Percentiles rank a stretch among this genome's conserved stretches.
Conservation (phyloP, 2,888 invertebrate species). For the Pheosia tremula region DNA sequence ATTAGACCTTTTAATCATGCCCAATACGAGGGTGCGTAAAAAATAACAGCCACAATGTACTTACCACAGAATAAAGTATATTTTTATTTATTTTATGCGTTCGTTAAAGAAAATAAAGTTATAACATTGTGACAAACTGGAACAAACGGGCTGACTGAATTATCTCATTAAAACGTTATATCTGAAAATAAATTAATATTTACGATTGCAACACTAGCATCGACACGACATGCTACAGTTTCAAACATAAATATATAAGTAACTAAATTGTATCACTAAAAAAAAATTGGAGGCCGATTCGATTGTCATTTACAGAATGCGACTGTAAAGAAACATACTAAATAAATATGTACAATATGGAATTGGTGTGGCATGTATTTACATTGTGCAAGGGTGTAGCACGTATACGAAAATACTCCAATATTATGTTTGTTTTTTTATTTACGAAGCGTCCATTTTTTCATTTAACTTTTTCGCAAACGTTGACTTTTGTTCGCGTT, state of each 20-base stretch:
- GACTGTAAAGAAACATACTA: slow-evolving; percentile 22
- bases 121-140: no score
- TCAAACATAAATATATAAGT: slow-evolving; percentile 29
- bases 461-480: slow-evolving; percentile 20
- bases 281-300: slow-evolving; percentile 18
- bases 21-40: no score
- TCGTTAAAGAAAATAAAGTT: no score
- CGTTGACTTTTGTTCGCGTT: slow-evolving; percentile 23
- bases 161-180: not conserved
- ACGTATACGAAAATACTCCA: slow-evolving; percentile 48
- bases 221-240: slow-evolving; percentile 21
- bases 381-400: slow-evolving; percentile 49
- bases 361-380: slow-evolving; percentile 50
- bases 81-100: no score
- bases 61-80: no score
- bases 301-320: slow-evolving; percentile 16
- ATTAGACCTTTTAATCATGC: no score
- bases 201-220: slow-evolving; percentile 9
- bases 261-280: slow-evolving; percentile 9
- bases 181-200: not conserved
- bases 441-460: slow-evolving; percentile 36
- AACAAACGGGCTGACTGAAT: no score
- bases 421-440: slow-evolving; percentile 44
- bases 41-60: no score
- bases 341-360: slow-evolving; percentile 22